These are phyloP conservation scores for Orthonychiurus folsomi DNA, from an alignment of 2,888 invertebrate species.

Conservation along the genomic window DNA sequence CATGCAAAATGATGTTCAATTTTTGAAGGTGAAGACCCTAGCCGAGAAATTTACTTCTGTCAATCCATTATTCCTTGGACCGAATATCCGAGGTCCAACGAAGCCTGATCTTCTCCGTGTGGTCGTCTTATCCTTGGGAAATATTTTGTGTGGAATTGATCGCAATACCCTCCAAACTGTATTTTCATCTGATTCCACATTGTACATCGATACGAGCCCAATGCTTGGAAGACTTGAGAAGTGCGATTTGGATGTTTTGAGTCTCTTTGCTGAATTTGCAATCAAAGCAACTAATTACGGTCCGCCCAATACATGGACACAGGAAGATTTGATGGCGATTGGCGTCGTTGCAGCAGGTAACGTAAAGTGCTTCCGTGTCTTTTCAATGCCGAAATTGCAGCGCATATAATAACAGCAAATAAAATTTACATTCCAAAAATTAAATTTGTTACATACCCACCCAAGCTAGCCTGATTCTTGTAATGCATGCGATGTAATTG, in stretches of 20 bases:
- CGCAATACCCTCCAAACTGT: constrained; percentile 32
- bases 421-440: constrained; percentile 9
- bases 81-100: constrained; percentile 6
- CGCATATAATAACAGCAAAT: too few species aligned
- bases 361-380: background rate
- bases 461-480: too few species aligned
- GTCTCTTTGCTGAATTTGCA: constrained; percentile 33
- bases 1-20: too few species aligned
- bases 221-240: constrained; percentile 34
- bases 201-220: constrained; percentile 33
- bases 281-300: constrained; percentile 33
- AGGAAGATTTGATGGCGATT: constrained; percentile 34
- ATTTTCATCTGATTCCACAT: constrained; percentile 32
- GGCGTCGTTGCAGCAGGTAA: constrained; percentile 39
- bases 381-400: too few species aligned
- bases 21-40: constrained; percentile 31
- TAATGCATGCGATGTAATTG: too few species aligned
- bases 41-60: constrained; percentile 36
- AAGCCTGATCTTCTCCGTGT: constrained; percentile 33
- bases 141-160: constrained; percentile 34
- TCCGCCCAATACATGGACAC: constrained; percentile 32
- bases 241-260: constrained; percentile 27
- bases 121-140: constrained; percentile 33
- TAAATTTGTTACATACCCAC: too few species aligned
- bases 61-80: constrained; percentile 29